Evolutionary conservation across 1,140 invertebrate genomes (phyloP), one percentile per base, ranked within the genome.

Genomic region (Lamellibrachia luymesi): DNA sequence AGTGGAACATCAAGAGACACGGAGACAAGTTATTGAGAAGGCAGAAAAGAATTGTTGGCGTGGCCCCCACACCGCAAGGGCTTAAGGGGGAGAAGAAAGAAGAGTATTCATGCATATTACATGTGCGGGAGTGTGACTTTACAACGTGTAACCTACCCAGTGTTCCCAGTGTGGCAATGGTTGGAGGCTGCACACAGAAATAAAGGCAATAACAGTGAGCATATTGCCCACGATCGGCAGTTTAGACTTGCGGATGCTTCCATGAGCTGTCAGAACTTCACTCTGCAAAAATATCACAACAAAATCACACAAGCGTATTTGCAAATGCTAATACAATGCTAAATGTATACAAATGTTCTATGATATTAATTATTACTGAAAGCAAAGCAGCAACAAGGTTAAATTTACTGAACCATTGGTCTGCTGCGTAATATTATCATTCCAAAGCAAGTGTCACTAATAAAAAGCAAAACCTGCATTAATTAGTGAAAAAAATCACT

Each of bases 221-320:
- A 92, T 5, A 17, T 92, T 92, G 2, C 92, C 92, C 8, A 92
- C 4, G 64, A 92, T 92, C 25, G 92, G 92, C 92, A 92, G 92
- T 27, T 92, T 92, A 52, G 92, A 92, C 64, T 38, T 92, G 92
- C 51, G 51, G 51, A 80, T 6, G 64, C 64, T 80, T 80, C 64
- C 64, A 80, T 80, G 64, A 22, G 64, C 64, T 80, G 64, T 80
- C 13, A 80, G 64, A 80, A 17, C 13, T 80, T 80, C 64, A 80
- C 64, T 80, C 64, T 80, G 64, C 64, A 80, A 80, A 80, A 17
- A 80, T 80, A 22, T 22, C 13, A 80, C 64, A 80, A 56, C 6
- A 6, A 56, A 56, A 56, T 56, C 13, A 7, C 0, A 56, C 13
- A 56, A 7, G 52, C 13, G 52, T 1, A 56, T 56, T 56, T 13